Evolutionary conservation across 1,140 invertebrate species (phyloP).

Genomic region (Lasioglossum albipes): DNA sequence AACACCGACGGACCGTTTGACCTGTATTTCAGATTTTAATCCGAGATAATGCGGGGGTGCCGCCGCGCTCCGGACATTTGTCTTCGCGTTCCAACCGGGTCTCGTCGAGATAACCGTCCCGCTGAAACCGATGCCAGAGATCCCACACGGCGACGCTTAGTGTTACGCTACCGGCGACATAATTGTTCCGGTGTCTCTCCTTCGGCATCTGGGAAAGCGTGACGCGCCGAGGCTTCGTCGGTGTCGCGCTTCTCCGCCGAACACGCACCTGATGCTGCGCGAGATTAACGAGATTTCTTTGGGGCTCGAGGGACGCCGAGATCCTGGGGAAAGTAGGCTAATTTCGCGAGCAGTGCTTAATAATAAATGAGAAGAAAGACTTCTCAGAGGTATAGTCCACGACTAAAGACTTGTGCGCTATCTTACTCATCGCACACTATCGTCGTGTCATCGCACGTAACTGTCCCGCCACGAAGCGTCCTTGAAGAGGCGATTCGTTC

Average conservation of each 20-base stretch:
- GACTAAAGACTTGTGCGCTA: too few species aligned
- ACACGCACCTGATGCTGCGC: too few species aligned
- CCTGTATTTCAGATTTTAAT: constrained; percentile 59
- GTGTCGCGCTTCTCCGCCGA: too few species aligned
- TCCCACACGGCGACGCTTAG: not conserved
- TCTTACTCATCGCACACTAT: too few species aligned
- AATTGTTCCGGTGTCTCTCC: not conserved
- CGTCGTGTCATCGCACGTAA: constrained; percentile 10
- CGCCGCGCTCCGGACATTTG: constrained; percentile 49
- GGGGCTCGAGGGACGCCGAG: too few species aligned
- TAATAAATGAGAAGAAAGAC: too few species aligned
- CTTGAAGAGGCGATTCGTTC: not conserved
- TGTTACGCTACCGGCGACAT: not conserved
- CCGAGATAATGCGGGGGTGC: constrained; percentile 52
- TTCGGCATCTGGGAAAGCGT: not conserved
- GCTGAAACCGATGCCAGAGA: not conserved
- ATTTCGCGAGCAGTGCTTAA: too few species aligned
- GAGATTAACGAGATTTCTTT: too few species aligned
- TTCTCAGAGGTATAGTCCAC: too few species aligned
- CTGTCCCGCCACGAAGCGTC: constrained; percentile 38
- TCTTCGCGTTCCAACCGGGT: constrained; percentile 32
- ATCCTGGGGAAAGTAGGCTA: too few species aligned
- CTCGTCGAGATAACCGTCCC: not conserved
- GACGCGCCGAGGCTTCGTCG: too few species aligned
- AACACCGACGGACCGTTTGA: constrained; percentile 22